Evolutionary conservation across 2,888 invertebrate genomes (phyloP), one percentile per base, ranked within the genome.

Genomic region (Coenonympha glycerion): DNA sequence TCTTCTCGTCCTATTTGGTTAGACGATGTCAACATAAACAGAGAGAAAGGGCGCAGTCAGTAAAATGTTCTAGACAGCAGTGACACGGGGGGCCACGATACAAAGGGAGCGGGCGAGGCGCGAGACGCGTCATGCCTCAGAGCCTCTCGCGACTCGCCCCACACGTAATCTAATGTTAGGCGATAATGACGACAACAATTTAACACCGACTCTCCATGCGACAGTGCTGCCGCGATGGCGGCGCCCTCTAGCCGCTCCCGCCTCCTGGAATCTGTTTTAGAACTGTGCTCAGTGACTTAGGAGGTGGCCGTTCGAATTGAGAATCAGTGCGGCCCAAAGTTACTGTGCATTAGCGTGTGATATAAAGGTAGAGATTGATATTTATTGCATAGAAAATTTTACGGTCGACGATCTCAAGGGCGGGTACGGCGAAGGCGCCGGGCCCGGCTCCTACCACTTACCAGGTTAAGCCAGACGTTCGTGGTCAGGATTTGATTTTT

Each of bases 401-500:
- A 64, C 59, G 57, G 57, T 56, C 47, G 33, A 56, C 56, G 60
- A 61, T 59, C 60, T 59, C 65, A 64, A 78, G 69, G 79, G 76
- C 77, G 78, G 76, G 73, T 46, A 63, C 73, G 71, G 75, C 75
- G 72, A 69, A 72, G 79, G 79, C 78, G 78, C 76, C 80, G 64
- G 61, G 71, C 77, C 76, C 78, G 76, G 76, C 81, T 74, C 82
- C 83, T 83, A 89, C 89, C 89, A 95, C 96, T 95, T 92, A 97
- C 97, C 95, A 97, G 92, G 90, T 96, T 95, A 83, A 97, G 92
- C 97, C 97, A 98, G 88, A 97, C 95, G 91, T 97, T 98, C 88
- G 97, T 96, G 82, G 96, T 95, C 89, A 98, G 93, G 89, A 98
- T 96, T 92, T 97, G 97, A 90, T 96, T 97, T 92, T 98, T 98